phyloP scores from a whole-genome alignment of 1,140 invertebrate genomes.

The Eriocheir sinensis region DNA sequence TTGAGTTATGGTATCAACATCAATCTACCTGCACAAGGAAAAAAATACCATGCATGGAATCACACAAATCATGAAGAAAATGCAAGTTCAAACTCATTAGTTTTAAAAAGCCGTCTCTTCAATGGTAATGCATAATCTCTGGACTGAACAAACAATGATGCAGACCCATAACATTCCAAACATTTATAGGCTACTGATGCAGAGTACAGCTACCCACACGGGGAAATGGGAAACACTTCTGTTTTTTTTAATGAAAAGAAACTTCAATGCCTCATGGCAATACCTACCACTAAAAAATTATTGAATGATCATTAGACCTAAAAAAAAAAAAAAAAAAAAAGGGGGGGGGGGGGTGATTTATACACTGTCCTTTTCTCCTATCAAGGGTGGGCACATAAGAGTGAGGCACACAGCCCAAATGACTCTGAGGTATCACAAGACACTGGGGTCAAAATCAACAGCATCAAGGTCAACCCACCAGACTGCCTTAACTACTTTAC shows the following conservation, averaged over 20 bases:
- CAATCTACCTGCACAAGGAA: background rate
- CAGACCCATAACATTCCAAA: background rate
- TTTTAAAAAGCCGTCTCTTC: constrained; percentile 57
- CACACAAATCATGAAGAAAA: background rate
- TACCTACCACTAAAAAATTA: background rate
- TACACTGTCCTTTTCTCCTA: too few relatives aligned
- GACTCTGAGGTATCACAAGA: too few relatives aligned
- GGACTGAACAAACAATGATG: constrained; percentile 31
- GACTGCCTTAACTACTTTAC: too few relatives aligned
- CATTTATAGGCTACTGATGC: background rate
- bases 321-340: too few relatives aligned
- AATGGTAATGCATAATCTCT: constrained; percentile 55
- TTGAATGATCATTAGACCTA: too few relatives aligned
- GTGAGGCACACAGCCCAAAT: too few relatives aligned
- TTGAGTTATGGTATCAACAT: background rate
- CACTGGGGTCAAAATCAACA: too few relatives aligned
- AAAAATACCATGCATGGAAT: background rate
- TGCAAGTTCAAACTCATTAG: constrained; percentile 61
- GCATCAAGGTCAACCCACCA: too few relatives aligned
- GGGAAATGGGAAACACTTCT: background rate
- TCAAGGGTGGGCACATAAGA: too few relatives aligned
- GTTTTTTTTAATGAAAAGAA: background rate
- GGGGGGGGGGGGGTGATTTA: too few relatives aligned
- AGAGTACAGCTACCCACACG: background rate
- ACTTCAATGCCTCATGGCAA: background rate